These are phyloP conservation scores for Mobula birostris DNA, from an alignment of 2,113 vertebrate species.

Conservation along the genomic window DNA sequence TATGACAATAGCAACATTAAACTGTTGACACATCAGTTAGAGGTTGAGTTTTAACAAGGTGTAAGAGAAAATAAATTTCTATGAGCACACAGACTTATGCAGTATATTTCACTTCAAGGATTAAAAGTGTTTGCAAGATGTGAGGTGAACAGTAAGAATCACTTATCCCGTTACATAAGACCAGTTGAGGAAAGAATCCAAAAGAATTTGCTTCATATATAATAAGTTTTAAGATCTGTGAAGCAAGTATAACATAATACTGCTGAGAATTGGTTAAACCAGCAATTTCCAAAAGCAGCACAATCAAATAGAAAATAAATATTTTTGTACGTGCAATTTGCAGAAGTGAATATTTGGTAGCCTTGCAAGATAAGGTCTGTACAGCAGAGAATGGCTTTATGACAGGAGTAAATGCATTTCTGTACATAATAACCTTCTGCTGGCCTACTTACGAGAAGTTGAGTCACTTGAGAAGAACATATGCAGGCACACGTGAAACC, in stretches of 20 bases:
- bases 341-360: background rate
- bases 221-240: background rate
- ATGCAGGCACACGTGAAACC: background rate
- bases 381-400: background rate
- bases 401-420: slow-evolving; percentile 22
- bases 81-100: background rate
- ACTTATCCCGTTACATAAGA: background rate
- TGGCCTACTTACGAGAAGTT: slow-evolving; percentile 20
- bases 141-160: background rate
- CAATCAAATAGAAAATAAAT: background rate
- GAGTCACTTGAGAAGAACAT: background rate
- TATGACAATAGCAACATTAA: background rate
- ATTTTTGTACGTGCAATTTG: background rate
- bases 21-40: background rate
- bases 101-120: background rate
- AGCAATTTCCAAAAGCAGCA: background rate
- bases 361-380: background rate
- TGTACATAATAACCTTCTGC: slow-evolving; percentile 14
- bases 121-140: background rate
- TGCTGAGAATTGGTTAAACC: background rate
- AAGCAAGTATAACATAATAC: background rate
- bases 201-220: background rate
- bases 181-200: background rate
- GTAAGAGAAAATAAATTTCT: background rate
- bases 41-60: background rate